These are phyloP conservation scores for Lepilemur septentrionalis DNA, from an alignment of 2,797 vertebrate genomes.

Conservation along the genomic window DNA sequence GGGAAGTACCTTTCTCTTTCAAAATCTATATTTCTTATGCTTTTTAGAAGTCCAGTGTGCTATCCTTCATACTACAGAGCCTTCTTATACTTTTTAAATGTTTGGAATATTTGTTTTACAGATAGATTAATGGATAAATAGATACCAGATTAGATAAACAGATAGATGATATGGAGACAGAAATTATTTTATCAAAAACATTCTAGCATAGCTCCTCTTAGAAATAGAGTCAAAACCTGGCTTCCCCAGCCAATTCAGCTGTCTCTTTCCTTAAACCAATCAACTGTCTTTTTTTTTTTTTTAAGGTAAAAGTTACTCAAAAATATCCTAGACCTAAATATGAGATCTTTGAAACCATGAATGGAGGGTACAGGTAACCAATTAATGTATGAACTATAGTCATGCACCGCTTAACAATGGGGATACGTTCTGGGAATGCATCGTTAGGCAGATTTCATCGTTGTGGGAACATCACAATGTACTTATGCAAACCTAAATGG, in stretches of 20 bases:
- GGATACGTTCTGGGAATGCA: background rate
- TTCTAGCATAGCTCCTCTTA: background rate
- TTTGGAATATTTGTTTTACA: background rate
- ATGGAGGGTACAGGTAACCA: background rate
- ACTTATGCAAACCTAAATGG: too few species aligned
- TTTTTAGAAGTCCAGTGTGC: background rate
- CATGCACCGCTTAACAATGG: background rate
- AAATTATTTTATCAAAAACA: background rate
- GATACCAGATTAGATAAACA: background rate
- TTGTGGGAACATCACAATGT: background rate
- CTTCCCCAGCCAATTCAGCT: slow-evolving; percentile 57
- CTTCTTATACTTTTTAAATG: background rate
- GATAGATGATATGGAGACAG: background rate
- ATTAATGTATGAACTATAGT: background rate
- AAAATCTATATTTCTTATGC: background rate
- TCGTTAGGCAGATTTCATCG: background rate
- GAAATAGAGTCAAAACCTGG: slow-evolving; percentile 77
- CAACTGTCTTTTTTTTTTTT: slow-evolving; percentile 75
- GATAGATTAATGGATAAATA: background rate
- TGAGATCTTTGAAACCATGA: background rate
- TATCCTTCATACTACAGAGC: background rate
- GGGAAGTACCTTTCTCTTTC: background rate
- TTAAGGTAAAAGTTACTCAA: slow-evolving; percentile 85
- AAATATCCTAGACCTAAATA: slow-evolving; percentile 59
- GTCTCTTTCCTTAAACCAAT: slow-evolving; percentile 81